Evolutionary conservation across 2,888 invertebrate genomes (phyloP), one percentile per base, ranked within the genome.

Genomic region (Macrophya annulata): DNA sequence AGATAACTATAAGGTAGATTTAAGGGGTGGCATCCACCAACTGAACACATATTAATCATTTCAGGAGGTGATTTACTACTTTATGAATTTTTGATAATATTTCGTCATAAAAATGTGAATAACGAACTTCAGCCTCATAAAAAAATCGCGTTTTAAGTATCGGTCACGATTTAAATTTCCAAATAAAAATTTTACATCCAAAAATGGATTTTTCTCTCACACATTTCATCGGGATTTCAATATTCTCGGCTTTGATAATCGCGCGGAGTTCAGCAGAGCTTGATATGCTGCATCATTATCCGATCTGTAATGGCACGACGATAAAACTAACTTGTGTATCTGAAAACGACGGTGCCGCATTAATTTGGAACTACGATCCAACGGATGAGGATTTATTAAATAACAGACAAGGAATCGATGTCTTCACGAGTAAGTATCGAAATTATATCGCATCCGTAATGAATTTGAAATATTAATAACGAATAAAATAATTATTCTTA

Each of bases 361-460:
- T 90, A 43, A 84, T 86, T n/a, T 90, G 90, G 90, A 90, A 90
- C 51, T 40, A 25, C n/a, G 86, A 89, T 81, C 62, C 2, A 0
- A n/a, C 2, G 12, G 48, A 4, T 1, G 3, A 5, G 51, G 8
- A 4, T 5, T 51, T 17, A 0, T n/a, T n/a, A n/a, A 9, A 62
- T 0, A 62, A 9, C 9, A 62, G 85, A 45, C 37, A 31, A 43
- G 2, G 88, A 15, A 71, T 77, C 0, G 45, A n/a, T n/a, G n/a
- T n/a, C n/a, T n/a, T n/a, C n/a, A n/a, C n/a, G n/a, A n/a, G n/a
- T n/a, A n/a, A n/a, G n/a, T n/a, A n/a, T n/a, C n/a, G n/a, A n/a
- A n/a, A n/a, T n/a, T n/a, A n/a, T n/a, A n/a, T n/a, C n/a, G n/a
- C n/a, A n/a, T n/a, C n/a, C n/a, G n/a, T n/a, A n/a, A n/a, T n/a